Evolutionary conservation across 2,113 vertebrate species (phyloP).

Genomic region (Scatophagus argus): DNA sequence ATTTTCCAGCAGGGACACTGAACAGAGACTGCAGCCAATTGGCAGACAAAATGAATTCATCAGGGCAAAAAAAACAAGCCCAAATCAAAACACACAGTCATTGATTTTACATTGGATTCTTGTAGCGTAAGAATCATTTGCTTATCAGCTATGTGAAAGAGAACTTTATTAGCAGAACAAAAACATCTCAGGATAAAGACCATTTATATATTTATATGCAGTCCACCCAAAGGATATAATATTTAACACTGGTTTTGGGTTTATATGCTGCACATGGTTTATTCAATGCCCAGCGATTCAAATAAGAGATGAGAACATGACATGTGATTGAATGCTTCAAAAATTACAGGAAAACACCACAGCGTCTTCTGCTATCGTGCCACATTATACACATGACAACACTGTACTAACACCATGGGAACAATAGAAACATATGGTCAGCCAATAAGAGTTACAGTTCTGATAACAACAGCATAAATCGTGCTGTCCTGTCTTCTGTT

Average conservation of each 20-base stretch:
- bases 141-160: not conserved
- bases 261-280: not conserved
- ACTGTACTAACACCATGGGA: not conserved
- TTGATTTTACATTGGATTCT: slow-evolving; percentile 13
- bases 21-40: not conserved
- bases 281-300: not conserved
- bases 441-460: not conserved
- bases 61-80: not conserved
- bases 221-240: not conserved
- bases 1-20: too few relatives aligned
- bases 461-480: not conserved
- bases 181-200: slow-evolving; percentile 10
- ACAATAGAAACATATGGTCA: not conserved
- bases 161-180: slow-evolving; percentile 17
- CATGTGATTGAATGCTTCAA: not conserved
- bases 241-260: not conserved
- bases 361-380: not conserved
- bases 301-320: not conserved
- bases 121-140: slow-evolving; percentile 14
- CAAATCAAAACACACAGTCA: slow-evolving; percentile 17
- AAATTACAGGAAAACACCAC: not conserved
- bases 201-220: not conserved
- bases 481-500: not conserved
- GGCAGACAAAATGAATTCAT: slow-evolving; percentile 20
- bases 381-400: not conserved